Percentiles rank a stretch among this genome's conserved stretches.
These are phyloP conservation scores for Rousettus madagascariensis DNA, from an alignment of 2,797 vertebrate genomes.

Conservation along the genomic window DNA sequence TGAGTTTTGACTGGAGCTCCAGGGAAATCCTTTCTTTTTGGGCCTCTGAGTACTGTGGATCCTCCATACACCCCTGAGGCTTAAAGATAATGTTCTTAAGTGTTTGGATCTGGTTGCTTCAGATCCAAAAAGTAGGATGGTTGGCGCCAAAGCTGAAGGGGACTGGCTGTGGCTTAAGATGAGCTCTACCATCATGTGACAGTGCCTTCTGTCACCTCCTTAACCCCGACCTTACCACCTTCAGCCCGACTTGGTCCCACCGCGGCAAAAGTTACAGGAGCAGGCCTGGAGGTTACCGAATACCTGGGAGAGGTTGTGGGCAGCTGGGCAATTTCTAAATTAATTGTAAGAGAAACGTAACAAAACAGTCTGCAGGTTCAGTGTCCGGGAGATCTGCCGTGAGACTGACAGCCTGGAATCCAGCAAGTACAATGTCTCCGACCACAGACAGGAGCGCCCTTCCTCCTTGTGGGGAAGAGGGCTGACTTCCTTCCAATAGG, in stretches of 20 bases:
- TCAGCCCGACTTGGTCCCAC: not conserved
- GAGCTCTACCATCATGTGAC: not conserved
- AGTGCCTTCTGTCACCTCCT: not conserved
- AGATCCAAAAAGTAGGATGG: not conserved
- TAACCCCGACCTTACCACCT: not conserved
- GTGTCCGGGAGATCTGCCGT: conserved; percentile 40
- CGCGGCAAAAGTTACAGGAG: not conserved
- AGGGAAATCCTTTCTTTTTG: not conserved
- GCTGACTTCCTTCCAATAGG: conserved; percentile 65
- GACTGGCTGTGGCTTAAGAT: not conserved
- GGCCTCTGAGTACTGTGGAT: not conserved
- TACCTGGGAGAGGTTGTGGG: conserved; percentile 70
- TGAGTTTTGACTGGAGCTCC: not conserved
- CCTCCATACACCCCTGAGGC: not conserved
- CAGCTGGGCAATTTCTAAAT: conserved; percentile 75
- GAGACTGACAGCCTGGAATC: conserved; percentile 75
- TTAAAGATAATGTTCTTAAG: conserved; percentile 35
- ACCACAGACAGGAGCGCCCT: conserved; percentile 67
- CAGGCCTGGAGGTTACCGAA: conserved; percentile 47
- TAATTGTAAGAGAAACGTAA: conserved; percentile 72
- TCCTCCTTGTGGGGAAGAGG: conserved; percentile 49
- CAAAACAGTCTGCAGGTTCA: conserved; percentile 74
- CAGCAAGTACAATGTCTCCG: conserved; percentile 45
- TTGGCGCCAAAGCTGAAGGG: conserved; percentile 3
- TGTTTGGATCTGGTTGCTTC: not conserved